These are phyloP conservation scores for Thera obeliscata DNA, from an alignment of 2,888 invertebrate genomes.

Conservation along the genomic window DNA sequence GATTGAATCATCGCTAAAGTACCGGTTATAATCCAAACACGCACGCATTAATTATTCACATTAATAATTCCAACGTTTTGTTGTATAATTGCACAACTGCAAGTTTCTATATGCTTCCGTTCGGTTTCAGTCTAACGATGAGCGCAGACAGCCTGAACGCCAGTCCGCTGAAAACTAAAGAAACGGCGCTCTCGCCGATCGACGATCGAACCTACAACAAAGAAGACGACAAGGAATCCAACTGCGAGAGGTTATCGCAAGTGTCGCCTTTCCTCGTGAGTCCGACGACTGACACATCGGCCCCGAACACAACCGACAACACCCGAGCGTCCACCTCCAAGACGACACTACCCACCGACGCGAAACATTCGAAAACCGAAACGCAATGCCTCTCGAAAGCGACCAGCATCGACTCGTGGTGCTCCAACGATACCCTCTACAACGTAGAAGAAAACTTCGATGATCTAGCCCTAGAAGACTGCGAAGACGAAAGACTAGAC, in stretches of 20 bases:
- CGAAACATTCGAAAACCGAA: conserved; percentile 78
- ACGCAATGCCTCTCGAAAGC: conserved; percentile 80
- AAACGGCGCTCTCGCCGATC: conserved; percentile 56
- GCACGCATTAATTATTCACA: conserved; percentile 22
- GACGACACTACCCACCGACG: conserved; percentile 77
- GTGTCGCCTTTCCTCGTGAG: conserved; percentile 76
- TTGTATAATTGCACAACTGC: conserved; percentile 14
- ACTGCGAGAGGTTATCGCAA: conserved; percentile 72
- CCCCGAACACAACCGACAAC: conserved; percentile 63
- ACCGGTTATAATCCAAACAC: conserved; percentile 21
- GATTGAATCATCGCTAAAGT: neutral
- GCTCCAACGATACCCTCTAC: conserved; percentile 86
- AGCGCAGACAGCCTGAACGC: conserved; percentile 80
- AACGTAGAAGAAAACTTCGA: conserved; percentile 86
- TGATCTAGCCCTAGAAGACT: conserved; percentile 73
- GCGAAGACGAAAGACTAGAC: conserved; percentile 54
- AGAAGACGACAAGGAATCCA: conserved; percentile 64
- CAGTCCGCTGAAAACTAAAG: conserved; percentile 61
- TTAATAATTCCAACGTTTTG: conserved; percentile 7
- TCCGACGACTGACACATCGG: conserved; percentile 72
- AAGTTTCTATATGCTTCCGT: conserved; percentile 29
- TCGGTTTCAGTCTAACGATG: conserved; percentile 72
- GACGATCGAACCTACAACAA: conserved; percentile 71
- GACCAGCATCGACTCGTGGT: conserved; percentile 87
- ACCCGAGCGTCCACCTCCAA: conserved; percentile 79